Conservation (phyloP, 2,888 invertebrate genomes). For the Dolichopus griseipennis region DNA sequence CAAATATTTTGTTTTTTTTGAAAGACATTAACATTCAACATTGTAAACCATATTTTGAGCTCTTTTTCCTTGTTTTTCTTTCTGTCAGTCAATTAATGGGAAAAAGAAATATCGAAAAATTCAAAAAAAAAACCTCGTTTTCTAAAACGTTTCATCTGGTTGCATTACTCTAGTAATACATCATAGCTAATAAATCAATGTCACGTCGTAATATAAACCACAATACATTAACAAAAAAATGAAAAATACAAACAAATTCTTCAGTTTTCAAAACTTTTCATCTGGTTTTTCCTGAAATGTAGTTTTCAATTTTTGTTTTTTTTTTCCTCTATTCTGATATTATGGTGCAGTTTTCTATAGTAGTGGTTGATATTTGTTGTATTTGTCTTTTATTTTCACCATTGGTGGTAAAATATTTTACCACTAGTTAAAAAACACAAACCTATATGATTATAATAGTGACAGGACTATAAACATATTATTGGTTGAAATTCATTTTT, state of each 20-base stretch:
- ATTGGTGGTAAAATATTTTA: background rate
- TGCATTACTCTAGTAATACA: background rate
- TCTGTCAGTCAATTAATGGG: too few relatives aligned
- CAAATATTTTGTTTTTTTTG: too few relatives aligned
- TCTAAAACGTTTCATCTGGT: too few relatives aligned
- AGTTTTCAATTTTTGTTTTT: background rate
- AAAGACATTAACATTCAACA: too few relatives aligned
- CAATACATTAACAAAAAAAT: background rate
- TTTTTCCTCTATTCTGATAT: too few relatives aligned
- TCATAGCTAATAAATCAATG: constrained; percentile 6
- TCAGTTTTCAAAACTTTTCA: background rate
- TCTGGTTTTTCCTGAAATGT: background rate
- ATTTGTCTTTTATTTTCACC: background rate
- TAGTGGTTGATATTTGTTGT: background rate
- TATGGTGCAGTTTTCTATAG: background rate
- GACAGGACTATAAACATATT: background rate
- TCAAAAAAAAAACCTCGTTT: too few relatives aligned
- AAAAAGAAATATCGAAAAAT: too few relatives aligned
- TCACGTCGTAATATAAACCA: constrained; percentile 4
- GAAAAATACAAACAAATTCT: background rate
- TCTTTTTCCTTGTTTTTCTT: too few relatives aligned
- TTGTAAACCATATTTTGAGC: too few relatives aligned
- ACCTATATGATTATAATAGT: background rate
- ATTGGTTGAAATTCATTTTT: too few relatives aligned
- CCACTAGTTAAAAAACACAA: background rate